Evolutionary conservation across 2,113 vertebrate genomes (phyloP), one percentile per base, ranked within the genome.

Genomic region (Pelvicachromis taeniatus): DNA sequence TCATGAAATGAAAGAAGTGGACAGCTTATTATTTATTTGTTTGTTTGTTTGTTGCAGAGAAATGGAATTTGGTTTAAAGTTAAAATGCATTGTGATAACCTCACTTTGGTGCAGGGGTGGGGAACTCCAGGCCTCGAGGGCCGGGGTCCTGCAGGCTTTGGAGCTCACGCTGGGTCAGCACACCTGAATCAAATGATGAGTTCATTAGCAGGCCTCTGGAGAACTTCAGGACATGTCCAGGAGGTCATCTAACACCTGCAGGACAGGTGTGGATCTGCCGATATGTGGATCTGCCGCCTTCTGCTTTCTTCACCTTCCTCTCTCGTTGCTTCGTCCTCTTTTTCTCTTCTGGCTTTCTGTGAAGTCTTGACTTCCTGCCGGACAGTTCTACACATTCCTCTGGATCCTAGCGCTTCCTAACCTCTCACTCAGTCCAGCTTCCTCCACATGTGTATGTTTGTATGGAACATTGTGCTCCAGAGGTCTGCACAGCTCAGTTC

Each of bases 341-440:
- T 61, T 17, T 35, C 73, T 61, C 87, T 45, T 2, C 38, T 1
- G 17, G 14, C 48, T 48, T 16, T 80, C 63, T 23, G 7, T 31
- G 21, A 75, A 56, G 61, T 31, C 79, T 55, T 3, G 1, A 81
- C 85, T 86, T 91, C 90, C 88, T 79, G 87, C 5, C 42, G 48
- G 61, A 54, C 31, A 54, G 0, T 73, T 83, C 42, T 19, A n/a
- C 45, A 82, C 90, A 89, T 87, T 89, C 85, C 83, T 87, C 73
- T 77, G 85, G 85, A 87, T 81, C 48, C 45, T 0, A 50, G 35
- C 54, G 1, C 85, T 88, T 91, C 88, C 85, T 33, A 5, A 53
- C 45, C 42, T 58, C 56, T 45, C 10, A 1, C 61, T 35, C 53
- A 4, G 52, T 89, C 82, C 80, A 65, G 9, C 81, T 79, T 19